A percentile compares a stretch with the other conserved stretches of the same genome.
Conservation (phyloP, 2,113 vertebrate species). For the Dolichotis patagonum region DNA sequence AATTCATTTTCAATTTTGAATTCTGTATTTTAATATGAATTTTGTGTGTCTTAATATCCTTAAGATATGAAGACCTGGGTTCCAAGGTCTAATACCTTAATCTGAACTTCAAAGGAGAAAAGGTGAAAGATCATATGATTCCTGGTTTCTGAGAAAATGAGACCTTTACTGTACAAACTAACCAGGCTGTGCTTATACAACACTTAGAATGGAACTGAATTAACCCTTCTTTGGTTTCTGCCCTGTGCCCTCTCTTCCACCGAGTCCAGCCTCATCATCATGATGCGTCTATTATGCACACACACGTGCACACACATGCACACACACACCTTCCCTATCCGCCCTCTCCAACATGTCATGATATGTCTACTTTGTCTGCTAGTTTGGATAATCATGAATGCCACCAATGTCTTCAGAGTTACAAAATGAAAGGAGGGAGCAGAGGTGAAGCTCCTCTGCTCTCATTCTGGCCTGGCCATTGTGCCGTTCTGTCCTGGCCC, state of each 20-base stretch:
- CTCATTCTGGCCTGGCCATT: not conserved
- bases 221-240: not conserved
- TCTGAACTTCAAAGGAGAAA: not conserved
- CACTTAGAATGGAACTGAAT: not conserved
- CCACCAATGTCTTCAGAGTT: not conserved
- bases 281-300: accelerated
- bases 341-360: accelerated
- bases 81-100: not conserved
- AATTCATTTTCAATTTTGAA: not conserved
- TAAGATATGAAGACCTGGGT: not conserved
- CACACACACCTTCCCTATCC: not conserved
- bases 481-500: not conserved
- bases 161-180: not conserved
- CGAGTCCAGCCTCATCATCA: not conserved
- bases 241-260: too few relatives aligned
- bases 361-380: not conserved
- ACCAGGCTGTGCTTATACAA: not conserved
- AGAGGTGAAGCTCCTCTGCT: not conserved
- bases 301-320: accelerated
- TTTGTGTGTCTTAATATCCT: not conserved
- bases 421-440: not conserved
- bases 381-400: not conserved
- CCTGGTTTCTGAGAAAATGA: not conserved
- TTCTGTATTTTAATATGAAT: not conserved
- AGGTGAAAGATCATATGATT: not conserved